A percentile compares a stretch with the other conserved stretches of the same genome.
Conservation (phyloP, 64 coral and sea anemone species). For the Stichodactyla helianthus region DNA sequence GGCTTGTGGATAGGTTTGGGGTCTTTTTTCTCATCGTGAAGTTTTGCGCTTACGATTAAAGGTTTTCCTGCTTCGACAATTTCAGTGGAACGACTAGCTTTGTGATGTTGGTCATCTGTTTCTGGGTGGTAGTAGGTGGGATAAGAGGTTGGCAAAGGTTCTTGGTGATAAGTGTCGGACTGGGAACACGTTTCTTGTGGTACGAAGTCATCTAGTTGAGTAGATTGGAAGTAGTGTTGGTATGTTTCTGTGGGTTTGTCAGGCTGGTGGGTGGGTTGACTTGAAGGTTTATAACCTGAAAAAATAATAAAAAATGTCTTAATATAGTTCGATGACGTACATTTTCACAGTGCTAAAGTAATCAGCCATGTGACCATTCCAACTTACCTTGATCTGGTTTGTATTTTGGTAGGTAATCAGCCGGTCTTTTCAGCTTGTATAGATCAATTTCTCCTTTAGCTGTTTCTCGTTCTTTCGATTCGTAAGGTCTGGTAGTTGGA, state of each 20-base stretch:
- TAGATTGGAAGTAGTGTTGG: background rate
- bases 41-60: constrained; percentile 7
- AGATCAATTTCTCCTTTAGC: background rate
- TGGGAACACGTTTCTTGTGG: background rate
- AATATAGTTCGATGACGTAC: background rate
- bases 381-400: constrained; percentile 4
- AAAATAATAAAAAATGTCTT: background rate
- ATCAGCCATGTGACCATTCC: background rate
- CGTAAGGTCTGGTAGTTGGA: background rate
- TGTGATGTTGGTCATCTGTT: background rate
- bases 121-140: constrained; percentile 20
- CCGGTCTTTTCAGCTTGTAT: constrained; percentile 1
- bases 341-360: too few species aligned
- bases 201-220: background rate
- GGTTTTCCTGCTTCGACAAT: constrained; percentile 1
- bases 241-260: background rate
- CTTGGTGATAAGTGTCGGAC: background rate
- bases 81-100: too few species aligned
- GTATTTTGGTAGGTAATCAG: constrained; percentile 24
- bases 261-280: background rate
- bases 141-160: constrained; percentile 10
- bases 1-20: background rate
- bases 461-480: background rate
- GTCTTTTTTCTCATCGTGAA: constrained; percentile 3
- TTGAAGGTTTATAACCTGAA: constrained; percentile 7